Evolutionary conservation across 2,888 invertebrate species (phyloP), one percentile per base, ranked within the genome.

Genomic region (Tetranychus piercei): DNA sequence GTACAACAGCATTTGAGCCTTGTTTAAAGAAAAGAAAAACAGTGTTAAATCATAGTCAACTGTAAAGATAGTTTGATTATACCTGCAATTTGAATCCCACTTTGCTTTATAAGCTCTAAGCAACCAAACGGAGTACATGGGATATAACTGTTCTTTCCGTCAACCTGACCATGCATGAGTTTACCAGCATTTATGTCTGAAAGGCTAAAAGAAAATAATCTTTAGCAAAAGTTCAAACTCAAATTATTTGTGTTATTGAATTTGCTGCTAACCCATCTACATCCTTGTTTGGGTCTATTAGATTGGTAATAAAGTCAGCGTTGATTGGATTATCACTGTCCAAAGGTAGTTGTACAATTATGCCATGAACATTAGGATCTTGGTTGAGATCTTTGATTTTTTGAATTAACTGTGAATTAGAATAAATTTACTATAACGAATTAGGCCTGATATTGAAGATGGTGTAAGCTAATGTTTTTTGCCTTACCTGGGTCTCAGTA

Each of bases 81-180:
- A 74, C 75, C 75, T 18, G 71, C 75, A 18, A 77, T 74, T 34
- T 70, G 22, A 18, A 76, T 65, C 83, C 84, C 84, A 78, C 84
- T 86, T 84, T 84, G 87, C 82, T 90, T 90, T 79, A 94, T 92
- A 8, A 96, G 86, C 81, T 97, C 94, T 77, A 99, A 86, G 81
- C 93, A 93, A 3, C 97, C 99, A 78, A 90, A 89, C 0, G 99
- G 96, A 0, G 99, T 99, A 82, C 99, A 99, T 0, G 99, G 96
- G 73, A 96, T 82, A 82, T 96, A 94, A 69, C 93, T 92, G 1
- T 87, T 85, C 8, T 22, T 20, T 44, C 79, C 80, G 15, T 82
- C 81, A 80, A 94, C 84, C 81, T 96, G 93, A 1, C 95, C 95
- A 75, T 92, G 88, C 0, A 94, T 90, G 6, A 93, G 87, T 77